Base-by-base conservation (phyloP, 2,113 vertebrate species). In the Microcebus jonahi region DNA sequence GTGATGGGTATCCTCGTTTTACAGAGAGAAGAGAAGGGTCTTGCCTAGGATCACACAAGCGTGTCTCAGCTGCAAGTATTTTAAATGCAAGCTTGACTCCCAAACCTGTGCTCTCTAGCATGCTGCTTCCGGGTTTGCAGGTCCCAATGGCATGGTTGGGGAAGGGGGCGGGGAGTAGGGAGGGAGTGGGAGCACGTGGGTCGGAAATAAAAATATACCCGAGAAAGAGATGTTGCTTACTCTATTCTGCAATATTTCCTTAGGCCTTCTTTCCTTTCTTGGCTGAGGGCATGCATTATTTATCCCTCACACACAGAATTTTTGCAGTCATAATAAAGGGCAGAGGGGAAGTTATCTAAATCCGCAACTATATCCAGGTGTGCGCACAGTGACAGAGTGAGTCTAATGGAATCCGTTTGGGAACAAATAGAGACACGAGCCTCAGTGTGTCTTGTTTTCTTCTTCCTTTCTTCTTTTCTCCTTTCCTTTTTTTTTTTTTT, bases 281-380 rank as follows among this genome's bases (percentile, higher is more conserved):
- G 95, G 42, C 94, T 50, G 75, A 90, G 68, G 76, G 48, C 75
- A 97, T 96, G 70, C 80, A 96, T 97, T 97, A 96, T 98, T 97
- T 96, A 97, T 95, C 45, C 18, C 59, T 95, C 90, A 55, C 75
- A 13, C 50, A 84, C 87, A 96, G 94, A 96, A 92, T 45, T 94
- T 96, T 79, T 65, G 14, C 80, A 81, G 70, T 42, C 59, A 27
- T 76, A 88, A 90, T 96, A 95, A 97, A 98, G 95, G 95, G 97
- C 96, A 92, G 83, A 81, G 91, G 79, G 55, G 82, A 87, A 76
- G 79, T 81, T 93, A 80, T 88, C 95, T 81, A 86, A 95, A 96
- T 68, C 92, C 3, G 5, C 70, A 79, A 86, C 92, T 73, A 17
- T 85, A 91, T 90, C 88, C 95, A 67, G 65, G 83, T 63, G n/a